These are phyloP conservation scores for Agrenia bidenticulata DNA, from an alignment of 2,888 invertebrate genomes.

Conservation along the genomic window DNA sequence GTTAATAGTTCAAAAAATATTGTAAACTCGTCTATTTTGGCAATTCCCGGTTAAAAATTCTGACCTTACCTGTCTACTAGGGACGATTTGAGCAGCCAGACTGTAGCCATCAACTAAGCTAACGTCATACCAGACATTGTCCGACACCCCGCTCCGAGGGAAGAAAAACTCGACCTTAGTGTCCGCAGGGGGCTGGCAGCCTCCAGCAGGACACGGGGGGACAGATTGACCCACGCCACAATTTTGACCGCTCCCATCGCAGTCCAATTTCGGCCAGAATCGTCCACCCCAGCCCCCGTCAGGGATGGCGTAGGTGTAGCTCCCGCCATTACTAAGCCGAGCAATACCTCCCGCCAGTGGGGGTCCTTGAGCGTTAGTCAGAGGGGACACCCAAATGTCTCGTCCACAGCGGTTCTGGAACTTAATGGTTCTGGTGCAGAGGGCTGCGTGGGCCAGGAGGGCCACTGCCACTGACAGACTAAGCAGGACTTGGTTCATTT, in stretches of 20 bases:
- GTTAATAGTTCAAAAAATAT: background rate
- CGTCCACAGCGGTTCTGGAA: conserved; percentile 32
- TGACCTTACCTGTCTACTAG: conserved; percentile 30
- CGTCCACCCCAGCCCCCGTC: conserved; percentile 41
- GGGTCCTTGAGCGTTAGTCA: conserved; percentile 39
- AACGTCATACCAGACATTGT: conserved; percentile 60
- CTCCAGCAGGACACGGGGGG: conserved; percentile 35
- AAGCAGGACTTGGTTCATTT: no score
- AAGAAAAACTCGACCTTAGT: conserved; percentile 50
- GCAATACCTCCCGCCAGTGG: conserved; percentile 30
- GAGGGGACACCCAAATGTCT: conserved; percentile 33
- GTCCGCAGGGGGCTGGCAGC: conserved; percentile 48
- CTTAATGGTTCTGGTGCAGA: conserved; percentile 8
- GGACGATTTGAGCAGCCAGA: conserved; percentile 53
- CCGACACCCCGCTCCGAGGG: conserved; percentile 55
- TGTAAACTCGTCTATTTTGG: no score
- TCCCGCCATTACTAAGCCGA: conserved; percentile 18
- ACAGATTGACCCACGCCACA: conserved; percentile 40
- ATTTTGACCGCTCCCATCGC: conserved; percentile 34
- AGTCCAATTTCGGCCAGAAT: conserved; percentile 42
- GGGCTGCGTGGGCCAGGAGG: no score
- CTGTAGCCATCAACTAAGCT: conserved; percentile 61
- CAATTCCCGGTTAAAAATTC: no score
- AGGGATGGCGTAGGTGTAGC: conserved; percentile 37
- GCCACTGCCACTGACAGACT: no score